phyloP scores from a whole-genome alignment of 1,140 invertebrate species.

The Ostrea denselamellosa region DNA sequence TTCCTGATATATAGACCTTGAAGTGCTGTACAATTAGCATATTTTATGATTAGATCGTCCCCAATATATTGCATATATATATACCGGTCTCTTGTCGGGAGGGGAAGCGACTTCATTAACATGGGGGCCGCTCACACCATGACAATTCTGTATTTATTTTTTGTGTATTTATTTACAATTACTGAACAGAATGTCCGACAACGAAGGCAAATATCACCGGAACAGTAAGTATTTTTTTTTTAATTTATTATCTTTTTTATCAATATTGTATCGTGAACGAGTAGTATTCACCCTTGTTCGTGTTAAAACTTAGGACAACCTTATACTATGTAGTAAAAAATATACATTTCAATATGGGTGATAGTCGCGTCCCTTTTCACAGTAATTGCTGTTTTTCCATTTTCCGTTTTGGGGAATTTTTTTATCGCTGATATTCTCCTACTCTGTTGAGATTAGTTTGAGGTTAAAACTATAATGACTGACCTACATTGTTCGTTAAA shows the following conservation, averaged over 20 bases:
- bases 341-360: too few species aligned
- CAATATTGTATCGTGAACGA: background rate
- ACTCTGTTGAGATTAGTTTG: too few species aligned
- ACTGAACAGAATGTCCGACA: conserved; percentile 27
- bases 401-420: too few species aligned
- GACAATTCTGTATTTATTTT: conserved; percentile 1
- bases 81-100: background rate
- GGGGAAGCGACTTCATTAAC: background rate
- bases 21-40: conserved; percentile 30
- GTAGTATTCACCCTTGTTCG: too few species aligned
- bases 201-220: conserved; percentile 25
- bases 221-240: background rate
- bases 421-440: too few species aligned
- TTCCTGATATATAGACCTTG: background rate
- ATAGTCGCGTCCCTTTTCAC: too few species aligned
- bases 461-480: too few species aligned
- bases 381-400: too few species aligned
- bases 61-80: background rate
- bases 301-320: too few species aligned
- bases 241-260: background rate
- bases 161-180: conserved; percentile 21
- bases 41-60: conserved; percentile 28
- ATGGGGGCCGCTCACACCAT: conserved; percentile 7
- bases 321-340: too few species aligned
- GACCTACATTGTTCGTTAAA: too few species aligned